Conservation (phyloP, 1,140 invertebrate species). For the Drosophila persimilis region DNA sequence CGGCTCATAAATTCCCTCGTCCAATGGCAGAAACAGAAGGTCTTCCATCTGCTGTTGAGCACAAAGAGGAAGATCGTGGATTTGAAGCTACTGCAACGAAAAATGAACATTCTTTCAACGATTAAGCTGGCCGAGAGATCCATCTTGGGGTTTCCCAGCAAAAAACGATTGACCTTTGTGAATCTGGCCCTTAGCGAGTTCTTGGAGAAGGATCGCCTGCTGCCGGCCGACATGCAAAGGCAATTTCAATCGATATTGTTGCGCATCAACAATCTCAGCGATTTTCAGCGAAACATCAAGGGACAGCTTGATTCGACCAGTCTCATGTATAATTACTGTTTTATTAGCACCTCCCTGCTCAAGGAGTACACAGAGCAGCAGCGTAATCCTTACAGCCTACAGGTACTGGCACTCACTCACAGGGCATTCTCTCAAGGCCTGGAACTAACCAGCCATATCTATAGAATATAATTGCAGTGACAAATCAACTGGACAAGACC, state of each 20-base stretch:
- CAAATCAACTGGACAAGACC: conserved; percentile 54
- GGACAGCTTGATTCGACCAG: conserved; percentile 39
- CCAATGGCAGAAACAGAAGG: conserved; percentile 65
- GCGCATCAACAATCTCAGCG: conserved; percentile 39
- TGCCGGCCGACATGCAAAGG: conserved; percentile 57
- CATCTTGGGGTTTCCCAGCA: conserved; percentile 43
- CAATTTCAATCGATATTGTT: conserved; percentile 39
- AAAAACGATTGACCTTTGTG: conserved; percentile 41
- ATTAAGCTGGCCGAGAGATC: conserved; percentile 58
- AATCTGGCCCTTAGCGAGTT: conserved; percentile 55
- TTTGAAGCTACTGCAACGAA: conserved; percentile 54
- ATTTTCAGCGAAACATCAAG: conserved; percentile 27
- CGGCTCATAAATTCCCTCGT: conserved; percentile 40
- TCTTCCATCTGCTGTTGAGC: conserved; percentile 76
- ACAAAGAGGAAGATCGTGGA: conserved; percentile 84
- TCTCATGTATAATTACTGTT: conserved; percentile 46
- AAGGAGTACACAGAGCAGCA: conserved; percentile 57
- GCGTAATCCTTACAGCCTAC: conserved; percentile 50
- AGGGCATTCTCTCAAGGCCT: too few relatives aligned
- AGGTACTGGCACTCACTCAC: conserved; percentile 19
- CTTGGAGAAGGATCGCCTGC: conserved; percentile 46
- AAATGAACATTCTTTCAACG: conserved; percentile 51
- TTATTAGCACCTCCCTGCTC: conserved; percentile 23
- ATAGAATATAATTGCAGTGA: conserved; percentile 52
- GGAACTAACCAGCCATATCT: not conserved